Evolutionary conservation across 2,797 vertebrate genomes (phyloP), one percentile per base, ranked within the genome.

Genomic region (Fundulus diaphanus): DNA sequence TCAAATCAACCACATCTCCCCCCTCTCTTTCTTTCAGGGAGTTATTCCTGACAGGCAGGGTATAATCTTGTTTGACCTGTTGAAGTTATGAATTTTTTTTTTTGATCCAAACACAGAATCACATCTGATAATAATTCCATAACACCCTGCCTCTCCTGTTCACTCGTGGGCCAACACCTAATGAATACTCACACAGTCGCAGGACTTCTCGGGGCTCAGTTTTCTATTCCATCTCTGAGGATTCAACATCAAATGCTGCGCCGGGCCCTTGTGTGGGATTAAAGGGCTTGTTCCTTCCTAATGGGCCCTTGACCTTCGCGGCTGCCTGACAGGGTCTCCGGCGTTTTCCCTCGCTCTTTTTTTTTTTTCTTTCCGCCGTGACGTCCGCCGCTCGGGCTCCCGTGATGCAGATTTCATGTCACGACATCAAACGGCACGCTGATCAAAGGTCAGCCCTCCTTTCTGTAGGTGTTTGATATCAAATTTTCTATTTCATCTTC

Each of bases 401-500:
- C 92, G 89, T 90, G 90, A 97, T 97, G 96, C 95, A 97, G 96
- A 98, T 98, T 95, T 96, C 87, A 92, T 96, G 96, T 97, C 96
- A 97, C 94, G 94, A 95, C 95, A 97, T 97, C 95, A 97, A 96
- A 97, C 89, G 73, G 87, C 82, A 82, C 74, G 87, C 90, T 98
- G 96, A 98, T 97, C 96, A 97, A 97, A 98, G 97, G 97, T 97
- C 96, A 98, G 90, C 89, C 87, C 93, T 95, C 91, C 93, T 97
- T 96, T 96, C 92, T 96, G 95, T 96, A 96, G 95, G 92, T 94
- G 90, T 96, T 97, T 96, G 95, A 97, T 96, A 96, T 92, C 93
- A 93, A 96, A 95, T 96, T 96, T 96, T 97, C 92, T 96, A 94
- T 97, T 97, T 97, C 95, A 96, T 97, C 96, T 96, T 93, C 91